Evolutionary conservation across 2,113 vertebrate genomes (phyloP).

Genomic region (Rhinolophus ferrumequinum): DNA sequence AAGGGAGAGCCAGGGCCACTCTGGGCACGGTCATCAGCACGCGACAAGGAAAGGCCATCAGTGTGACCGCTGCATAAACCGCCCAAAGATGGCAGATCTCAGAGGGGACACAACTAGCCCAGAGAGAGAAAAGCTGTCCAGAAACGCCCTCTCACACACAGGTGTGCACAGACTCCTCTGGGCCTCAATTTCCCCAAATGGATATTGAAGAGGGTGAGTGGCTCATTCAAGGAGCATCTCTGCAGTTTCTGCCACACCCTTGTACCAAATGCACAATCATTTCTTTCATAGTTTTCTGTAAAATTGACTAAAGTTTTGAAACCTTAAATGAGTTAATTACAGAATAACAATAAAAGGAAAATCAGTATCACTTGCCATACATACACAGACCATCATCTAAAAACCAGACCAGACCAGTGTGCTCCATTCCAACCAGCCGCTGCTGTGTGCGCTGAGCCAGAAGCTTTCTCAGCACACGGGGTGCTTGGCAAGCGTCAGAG

Average conservation of each 20-base stretch:
- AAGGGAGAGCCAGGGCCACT: neutral
- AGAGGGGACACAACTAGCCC: neutral
- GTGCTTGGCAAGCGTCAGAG: neutral
- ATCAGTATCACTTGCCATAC: neutral
- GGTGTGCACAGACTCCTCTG: neutral
- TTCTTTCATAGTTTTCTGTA: neutral
- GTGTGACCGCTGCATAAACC: neutral
- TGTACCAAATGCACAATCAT: neutral
- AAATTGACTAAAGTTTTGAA: constrained; percentile 5
- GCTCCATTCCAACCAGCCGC: neutral
- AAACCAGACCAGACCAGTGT: neutral
- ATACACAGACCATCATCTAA: neutral
- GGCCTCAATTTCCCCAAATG: neutral
- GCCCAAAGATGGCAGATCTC: neutral
- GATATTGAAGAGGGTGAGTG: neutral
- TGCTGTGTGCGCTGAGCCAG: neutral
- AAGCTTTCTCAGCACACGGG: neutral
- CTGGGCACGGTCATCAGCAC: neutral
- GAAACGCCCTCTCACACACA: neutral
- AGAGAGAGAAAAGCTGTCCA: neutral
- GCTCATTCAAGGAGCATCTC: neutral
- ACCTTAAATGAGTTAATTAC: neutral
- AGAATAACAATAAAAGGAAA: constrained; percentile 30
- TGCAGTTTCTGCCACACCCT: neutral
- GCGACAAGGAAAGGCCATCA: neutral